These are phyloP conservation scores for Acrocephalus arundinaceus DNA, from an alignment of 2,113 vertebrate species.

Conservation along the genomic window DNA sequence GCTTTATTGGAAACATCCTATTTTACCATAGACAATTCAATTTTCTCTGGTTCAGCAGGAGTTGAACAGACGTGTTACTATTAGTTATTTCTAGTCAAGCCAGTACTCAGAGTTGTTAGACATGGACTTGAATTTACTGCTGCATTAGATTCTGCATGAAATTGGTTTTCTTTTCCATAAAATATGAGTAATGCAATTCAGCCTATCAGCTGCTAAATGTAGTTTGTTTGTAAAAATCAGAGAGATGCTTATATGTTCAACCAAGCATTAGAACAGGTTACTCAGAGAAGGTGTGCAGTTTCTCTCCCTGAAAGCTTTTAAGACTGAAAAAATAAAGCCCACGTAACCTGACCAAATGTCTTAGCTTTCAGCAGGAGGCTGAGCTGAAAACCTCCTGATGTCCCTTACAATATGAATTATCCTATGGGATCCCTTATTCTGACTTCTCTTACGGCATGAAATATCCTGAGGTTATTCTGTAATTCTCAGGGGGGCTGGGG, in stretches of 20 bases:
- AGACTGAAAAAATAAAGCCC: not conserved
- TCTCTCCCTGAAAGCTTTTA: not conserved
- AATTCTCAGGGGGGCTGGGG: not conserved
- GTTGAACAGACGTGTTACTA: rapidly evolving
- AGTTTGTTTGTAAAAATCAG: not conserved
- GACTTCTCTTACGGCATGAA: not conserved
- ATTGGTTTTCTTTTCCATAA: not conserved
- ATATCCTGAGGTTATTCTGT: not conserved
- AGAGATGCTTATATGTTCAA: not conserved
- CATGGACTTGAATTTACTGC: not conserved
- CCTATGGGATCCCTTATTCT: not conserved
- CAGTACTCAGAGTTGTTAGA: not conserved
- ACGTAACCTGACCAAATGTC: not conserved
- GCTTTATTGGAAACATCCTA: not conserved
- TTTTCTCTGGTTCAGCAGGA: not conserved
- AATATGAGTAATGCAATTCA: not conserved
- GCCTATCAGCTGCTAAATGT: not conserved
- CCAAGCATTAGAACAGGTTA: not conserved
- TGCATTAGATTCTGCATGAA: not conserved
- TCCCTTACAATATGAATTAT: not conserved
- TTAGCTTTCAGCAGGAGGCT: not conserved
- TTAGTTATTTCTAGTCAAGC: not conserved
- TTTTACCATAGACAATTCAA: not conserved
- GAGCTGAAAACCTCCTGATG: not conserved
- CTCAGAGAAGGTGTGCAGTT: not conserved